These are phyloP conservation scores for Epizoanthus stellaris DNA, from an alignment of 92 coral and sea anemone genomes.

Conservation along the genomic window DNA sequence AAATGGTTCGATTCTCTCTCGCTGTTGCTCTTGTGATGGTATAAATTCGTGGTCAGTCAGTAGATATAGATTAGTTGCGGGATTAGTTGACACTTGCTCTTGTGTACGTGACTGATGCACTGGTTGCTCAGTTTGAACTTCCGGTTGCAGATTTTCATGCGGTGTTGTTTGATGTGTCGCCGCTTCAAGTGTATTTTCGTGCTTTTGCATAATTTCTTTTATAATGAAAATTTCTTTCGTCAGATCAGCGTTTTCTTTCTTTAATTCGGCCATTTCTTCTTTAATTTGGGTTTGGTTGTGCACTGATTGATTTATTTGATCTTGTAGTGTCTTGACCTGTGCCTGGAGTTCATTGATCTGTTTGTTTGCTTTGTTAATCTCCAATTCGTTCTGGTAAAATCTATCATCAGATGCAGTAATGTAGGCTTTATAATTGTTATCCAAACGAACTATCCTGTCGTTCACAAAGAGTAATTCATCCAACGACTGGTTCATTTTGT, in stretches of 20 bases:
- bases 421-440: not conserved
- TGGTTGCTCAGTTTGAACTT: not conserved
- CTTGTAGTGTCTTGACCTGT: slow-evolving; percentile 34
- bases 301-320: slow-evolving; percentile 2
- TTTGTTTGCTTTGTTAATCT: not conserved
- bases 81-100: not conserved
- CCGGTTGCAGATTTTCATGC: not conserved
- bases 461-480: slow-evolving; percentile 21
- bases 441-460: slow-evolving; percentile 21
- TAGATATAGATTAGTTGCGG: not conserved
- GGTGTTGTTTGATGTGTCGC: not conserved
- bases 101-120: not conserved
- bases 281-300: slow-evolving; percentile 22
- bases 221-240: slow-evolving; percentile 29
- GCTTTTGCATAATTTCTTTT: slow-evolving; percentile 34
- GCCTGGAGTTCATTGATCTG: slow-evolving; percentile 5
- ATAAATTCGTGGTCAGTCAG: not conserved
- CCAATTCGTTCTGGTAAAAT: slow-evolving; percentile 20
- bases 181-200: slow-evolving; percentile 39
- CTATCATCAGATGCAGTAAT: slow-evolving; percentile 14
- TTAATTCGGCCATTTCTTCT: slow-evolving; percentile 4
- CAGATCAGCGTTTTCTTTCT: slow-evolving; percentile 14
- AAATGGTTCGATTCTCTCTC: not conserved
- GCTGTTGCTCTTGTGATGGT: not conserved
- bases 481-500: not conserved